Evolutionary conservation across 2,888 invertebrate species (phyloP).

Genomic region (Napeogenes inachia): DNA sequence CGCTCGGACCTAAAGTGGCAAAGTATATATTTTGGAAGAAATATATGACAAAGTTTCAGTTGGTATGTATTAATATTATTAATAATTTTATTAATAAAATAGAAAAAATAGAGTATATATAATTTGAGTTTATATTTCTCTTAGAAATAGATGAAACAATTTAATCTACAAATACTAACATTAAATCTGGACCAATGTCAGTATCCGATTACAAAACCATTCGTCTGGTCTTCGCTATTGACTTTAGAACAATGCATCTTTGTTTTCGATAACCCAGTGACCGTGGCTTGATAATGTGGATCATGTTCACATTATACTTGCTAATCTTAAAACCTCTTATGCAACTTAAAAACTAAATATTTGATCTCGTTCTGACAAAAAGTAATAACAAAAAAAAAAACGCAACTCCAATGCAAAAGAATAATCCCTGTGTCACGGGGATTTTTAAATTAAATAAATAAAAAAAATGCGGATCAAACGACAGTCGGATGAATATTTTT

Average conservation of each 20-base stretch:
- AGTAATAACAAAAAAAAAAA: too few relatives aligned
- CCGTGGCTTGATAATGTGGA: constrained; percentile 10
- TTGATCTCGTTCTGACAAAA: neutral
- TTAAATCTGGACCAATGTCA: neutral
- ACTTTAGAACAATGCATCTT: constrained; percentile 6
- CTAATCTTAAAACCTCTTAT: neutral
- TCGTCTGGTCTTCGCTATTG: neutral
- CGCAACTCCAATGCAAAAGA: too few relatives aligned
- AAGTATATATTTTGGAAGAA: constrained; percentile 92
- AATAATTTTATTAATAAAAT: neutral
- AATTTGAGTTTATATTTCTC: too few relatives aligned
- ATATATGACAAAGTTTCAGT: constrained; percentile 87
- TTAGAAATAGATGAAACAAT: neutral
- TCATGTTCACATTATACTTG: constrained; percentile 3
- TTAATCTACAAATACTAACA: neutral
- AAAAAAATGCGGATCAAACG: too few relatives aligned
- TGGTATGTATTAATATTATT: constrained; percentile 73
- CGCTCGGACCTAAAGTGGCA: constrained; percentile 83
- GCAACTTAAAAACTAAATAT: neutral
- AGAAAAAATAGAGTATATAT: too few relatives aligned
- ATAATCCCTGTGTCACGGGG: too few relatives aligned
- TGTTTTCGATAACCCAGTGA: constrained; percentile 13
- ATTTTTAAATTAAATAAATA: too few relatives aligned
- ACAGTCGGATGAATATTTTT: too few relatives aligned
- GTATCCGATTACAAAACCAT: neutral